These are phyloP conservation scores for Rhincodon typus DNA, from an alignment of 2,797 vertebrate species.

Conservation along the genomic window DNA sequence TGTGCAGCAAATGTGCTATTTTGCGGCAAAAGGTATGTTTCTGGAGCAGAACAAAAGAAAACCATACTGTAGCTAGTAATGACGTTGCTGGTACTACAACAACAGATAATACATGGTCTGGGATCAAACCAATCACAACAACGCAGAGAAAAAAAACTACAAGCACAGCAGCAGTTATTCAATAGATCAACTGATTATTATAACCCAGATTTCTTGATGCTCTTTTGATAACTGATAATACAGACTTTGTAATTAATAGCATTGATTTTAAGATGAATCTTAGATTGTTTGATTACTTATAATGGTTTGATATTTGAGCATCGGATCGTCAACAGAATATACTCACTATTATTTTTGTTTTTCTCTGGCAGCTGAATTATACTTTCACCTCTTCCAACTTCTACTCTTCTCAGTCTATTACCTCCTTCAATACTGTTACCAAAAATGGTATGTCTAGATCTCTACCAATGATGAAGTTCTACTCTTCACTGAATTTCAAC, in stretches of 20 bases:
- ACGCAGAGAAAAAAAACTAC: neutral
- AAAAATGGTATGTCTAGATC: slow-evolving; percentile 64
- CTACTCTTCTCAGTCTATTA: slow-evolving; percentile 69
- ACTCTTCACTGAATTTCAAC: slow-evolving; percentile 40
- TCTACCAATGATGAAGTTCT: slow-evolving; percentile 49
- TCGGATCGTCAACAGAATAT: neutral
- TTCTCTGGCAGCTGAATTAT: slow-evolving; percentile 64
- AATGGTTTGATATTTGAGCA: neutral
- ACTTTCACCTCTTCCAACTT: slow-evolving; percentile 68
- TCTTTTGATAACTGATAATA: neutral
- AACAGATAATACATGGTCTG: neutral
- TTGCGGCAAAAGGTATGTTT: neutral
- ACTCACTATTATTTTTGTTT: slow-evolving; percentile 45
- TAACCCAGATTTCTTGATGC: too few relatives aligned
- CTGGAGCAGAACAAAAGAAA: neutral
- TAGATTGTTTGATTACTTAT: neutral
- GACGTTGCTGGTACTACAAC: neutral
- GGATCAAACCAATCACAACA: neutral
- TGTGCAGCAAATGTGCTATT: neutral
- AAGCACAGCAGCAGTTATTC: neutral
- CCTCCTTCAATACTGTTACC: slow-evolving; percentile 68
- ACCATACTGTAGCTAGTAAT: neutral
- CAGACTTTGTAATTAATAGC: neutral
- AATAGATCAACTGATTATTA: neutral
- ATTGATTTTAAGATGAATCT: neutral